Conservation (phyloP, 2,888 invertebrate species). For the Pachliopta kotzebuea region DNA sequence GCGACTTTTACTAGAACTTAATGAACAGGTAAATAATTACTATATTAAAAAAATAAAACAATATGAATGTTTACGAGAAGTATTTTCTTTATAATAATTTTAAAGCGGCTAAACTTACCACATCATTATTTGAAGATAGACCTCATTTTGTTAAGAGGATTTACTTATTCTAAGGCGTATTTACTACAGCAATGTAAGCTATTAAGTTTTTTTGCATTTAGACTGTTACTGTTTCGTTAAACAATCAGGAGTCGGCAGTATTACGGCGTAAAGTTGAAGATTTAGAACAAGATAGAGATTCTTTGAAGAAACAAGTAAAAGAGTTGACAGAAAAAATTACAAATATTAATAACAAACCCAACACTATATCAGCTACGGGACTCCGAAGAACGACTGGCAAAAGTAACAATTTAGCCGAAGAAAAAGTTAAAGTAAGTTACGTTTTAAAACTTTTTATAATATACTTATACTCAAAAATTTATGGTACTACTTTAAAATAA, state of each 20-base stretch:
- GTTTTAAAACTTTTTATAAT: not conserved
- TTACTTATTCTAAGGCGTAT: not conserved
- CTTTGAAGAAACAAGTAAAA: constrained; percentile 86
- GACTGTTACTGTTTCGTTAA: not conserved
- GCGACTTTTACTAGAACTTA: constrained; percentile 91
- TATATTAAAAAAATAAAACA: not conserved
- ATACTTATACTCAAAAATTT: not conserved
- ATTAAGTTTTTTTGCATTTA: not conserved
- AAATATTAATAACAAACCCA: constrained; percentile 60
- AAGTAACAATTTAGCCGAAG: constrained; percentile 80
- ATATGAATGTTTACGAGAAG: not conserved
- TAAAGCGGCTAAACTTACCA: not conserved
- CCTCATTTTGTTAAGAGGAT: too few species aligned
- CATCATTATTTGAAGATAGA: too few species aligned
- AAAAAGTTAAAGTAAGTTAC: constrained; percentile 81
- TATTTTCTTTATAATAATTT: not conserved
- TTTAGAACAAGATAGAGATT: constrained; percentile 89
- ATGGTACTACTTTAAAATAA: not conserved
- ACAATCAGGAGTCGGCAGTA: constrained; percentile 86
- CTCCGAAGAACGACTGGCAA: constrained; percentile 59
- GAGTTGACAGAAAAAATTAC: constrained; percentile 88
- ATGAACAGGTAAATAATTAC: constrained; percentile 84
- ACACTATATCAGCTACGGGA: constrained; percentile 51
- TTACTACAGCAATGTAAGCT: not conserved
- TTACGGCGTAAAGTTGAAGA: constrained; percentile 91